Conservation (phyloP, 2,797 vertebrate genomes). For the Lemur catta region DNA sequence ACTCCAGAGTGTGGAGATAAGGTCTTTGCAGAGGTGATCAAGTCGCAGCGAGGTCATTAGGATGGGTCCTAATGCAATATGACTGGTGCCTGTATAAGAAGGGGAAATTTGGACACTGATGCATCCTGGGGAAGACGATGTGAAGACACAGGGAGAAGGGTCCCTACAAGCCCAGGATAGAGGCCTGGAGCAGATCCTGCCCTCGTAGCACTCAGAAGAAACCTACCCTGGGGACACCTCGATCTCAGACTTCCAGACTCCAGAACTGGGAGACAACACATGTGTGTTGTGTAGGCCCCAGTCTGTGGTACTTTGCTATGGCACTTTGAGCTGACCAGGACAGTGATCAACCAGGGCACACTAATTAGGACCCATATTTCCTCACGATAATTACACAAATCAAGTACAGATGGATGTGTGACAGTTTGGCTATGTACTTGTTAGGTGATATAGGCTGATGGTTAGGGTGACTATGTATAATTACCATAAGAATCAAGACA, state of each 20-base stretch:
- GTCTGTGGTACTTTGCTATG: neutral
- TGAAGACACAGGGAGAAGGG: neutral
- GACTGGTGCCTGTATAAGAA: neutral
- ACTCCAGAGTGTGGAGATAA: neutral
- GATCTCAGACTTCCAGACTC: neutral
- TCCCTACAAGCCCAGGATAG: neutral
- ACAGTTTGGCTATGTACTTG: neutral
- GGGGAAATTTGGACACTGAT: neutral
- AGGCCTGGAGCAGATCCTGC: neutral
- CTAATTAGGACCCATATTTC: neutral
- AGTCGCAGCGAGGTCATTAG: neutral
- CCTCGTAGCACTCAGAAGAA: neutral
- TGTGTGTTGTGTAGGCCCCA: too few relatives aligned
- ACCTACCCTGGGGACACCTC: neutral
- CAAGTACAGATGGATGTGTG: neutral
- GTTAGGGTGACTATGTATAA: neutral
- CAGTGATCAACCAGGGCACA: neutral
- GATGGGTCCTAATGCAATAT: neutral
- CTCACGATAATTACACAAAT: neutral
- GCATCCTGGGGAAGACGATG: neutral
- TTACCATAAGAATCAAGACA: neutral
- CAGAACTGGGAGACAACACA: neutral
- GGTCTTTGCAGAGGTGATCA: neutral
- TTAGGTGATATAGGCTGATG: neutral
- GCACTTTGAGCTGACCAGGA: neutral